A percentile compares a stretch with the other conserved stretches of the same genome.
phyloP scores from a whole-genome alignment of 2,797 vertebrate genomes.

The Eospalax fontanierii region DNA sequence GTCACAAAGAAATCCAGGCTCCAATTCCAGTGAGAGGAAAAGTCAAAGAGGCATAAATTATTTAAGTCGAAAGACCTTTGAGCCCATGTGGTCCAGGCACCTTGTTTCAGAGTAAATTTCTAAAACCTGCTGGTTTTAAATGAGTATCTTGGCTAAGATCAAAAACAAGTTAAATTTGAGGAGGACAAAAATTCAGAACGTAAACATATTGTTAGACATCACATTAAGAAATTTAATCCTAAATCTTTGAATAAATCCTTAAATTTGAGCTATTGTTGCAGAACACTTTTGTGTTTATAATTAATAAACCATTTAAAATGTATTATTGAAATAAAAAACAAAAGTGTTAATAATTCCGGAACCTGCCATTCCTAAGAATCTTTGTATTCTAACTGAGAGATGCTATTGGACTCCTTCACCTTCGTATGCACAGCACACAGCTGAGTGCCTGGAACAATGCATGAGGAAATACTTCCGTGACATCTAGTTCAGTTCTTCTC shows the following conservation, averaged over 20 bases:
- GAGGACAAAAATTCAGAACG: not conserved
- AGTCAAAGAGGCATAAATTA: not conserved
- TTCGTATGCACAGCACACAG: not conserved
- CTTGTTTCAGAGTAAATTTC: slow-evolving; percentile 8
- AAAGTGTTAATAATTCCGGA: not conserved
- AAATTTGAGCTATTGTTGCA: slow-evolving; percentile 16
- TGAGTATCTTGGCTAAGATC: not conserved
- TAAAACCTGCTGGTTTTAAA: not conserved
- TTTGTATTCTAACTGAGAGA: not conserved
- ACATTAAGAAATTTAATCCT: slow-evolving; percentile 33
- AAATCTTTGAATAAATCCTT: slow-evolving; percentile 14
- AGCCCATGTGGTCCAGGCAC: not conserved
- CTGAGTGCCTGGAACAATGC: not conserved
- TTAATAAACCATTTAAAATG: slow-evolving; percentile 20
- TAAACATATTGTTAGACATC: not conserved
- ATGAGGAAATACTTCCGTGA: not conserved
- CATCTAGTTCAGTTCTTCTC: slow-evolving; percentile 29
- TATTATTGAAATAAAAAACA: slow-evolving; percentile 48
- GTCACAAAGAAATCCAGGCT: slow-evolving; percentile 35
- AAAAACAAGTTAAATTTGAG: not conserved
- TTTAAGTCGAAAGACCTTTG: not conserved
- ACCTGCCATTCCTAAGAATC: not conserved
- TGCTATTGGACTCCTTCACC: not conserved
- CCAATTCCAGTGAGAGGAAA: not conserved
- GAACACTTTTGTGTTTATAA: slow-evolving; percentile 39